Base-by-base conservation (phyloP, 1,140 invertebrate species). In the Drosophila melanogaster region DNA sequence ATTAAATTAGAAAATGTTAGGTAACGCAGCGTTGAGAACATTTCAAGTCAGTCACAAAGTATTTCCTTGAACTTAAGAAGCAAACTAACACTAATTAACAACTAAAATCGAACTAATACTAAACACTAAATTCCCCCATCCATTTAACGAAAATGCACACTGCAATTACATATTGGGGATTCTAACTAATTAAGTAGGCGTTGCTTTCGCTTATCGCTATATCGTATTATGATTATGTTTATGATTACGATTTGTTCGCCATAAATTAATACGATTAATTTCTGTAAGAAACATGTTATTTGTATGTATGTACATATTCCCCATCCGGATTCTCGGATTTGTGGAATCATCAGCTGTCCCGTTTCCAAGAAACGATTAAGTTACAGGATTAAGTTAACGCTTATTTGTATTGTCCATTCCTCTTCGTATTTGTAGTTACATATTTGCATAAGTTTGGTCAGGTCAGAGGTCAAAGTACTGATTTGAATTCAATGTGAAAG, bases 21-120 rank as follows among this genome's bases (percentile, higher is more conserved):
- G 64, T 47, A 76, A 69, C 71, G 49, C 55, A 60, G 17, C 69
- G 50, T 50, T 72, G 50, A 61, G 61, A 75, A 50, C 43, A 77
- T 71, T 58, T 49, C 58, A 62, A 54, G 50, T 78, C 77, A 62
- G 44, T 61, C 55, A 65, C 55, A 56, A 67, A 62, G 46, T 64
- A 64, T 67, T 67, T 64, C 37, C 59, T 49, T 64, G 58, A 50
- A 64, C 47, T 64, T 67, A 40, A 47, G 58, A 15, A 10, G 3
- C 15, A 35, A 60, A 24, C 26, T 35, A 47, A 56, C 35, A 30
- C 3, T 22, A 30, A 8, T 30, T 30, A 30, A 8, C 7, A 30
- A 30, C 26, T 30, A 30, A 30, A 30, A 30, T 7, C 26, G 14
- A 22, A 55, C 51, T 40, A 35, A 17, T n/a, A n/a, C n/a, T 11